A percentile compares a stretch with the other conserved stretches of the same genome.
Conservation (phyloP, 2,888 invertebrate genomes). For the Lasioglossum calceatum region DNA sequence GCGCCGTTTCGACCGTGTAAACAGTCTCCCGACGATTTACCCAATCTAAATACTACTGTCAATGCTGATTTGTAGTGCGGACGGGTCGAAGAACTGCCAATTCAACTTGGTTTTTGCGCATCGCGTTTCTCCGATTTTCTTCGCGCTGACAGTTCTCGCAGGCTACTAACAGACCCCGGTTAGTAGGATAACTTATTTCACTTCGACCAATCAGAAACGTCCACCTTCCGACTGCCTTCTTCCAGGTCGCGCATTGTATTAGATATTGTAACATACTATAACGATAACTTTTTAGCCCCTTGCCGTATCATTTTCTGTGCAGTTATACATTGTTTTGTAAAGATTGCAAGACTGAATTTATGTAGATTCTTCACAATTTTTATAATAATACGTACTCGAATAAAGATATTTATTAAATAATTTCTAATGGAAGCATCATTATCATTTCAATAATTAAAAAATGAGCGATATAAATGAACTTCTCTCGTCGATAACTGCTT, state of each 20-base stretch:
- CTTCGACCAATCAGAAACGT: neutral
- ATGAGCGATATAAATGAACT: too few relatives aligned
- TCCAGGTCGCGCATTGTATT: neutral
- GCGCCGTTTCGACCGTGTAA: neutral
- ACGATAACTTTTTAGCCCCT: too few relatives aligned
- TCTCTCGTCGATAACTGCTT: too few relatives aligned
- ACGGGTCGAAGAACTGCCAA: neutral
- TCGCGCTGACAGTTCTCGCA: neutral
- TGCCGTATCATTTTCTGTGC: too few relatives aligned
- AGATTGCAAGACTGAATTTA: too few relatives aligned
- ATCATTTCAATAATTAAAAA: too few relatives aligned
- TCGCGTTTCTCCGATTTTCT: neutral
- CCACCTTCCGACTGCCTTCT: neutral
- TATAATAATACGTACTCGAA: too few relatives aligned
- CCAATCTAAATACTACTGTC: neutral
- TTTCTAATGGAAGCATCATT: too few relatives aligned
- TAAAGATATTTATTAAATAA: too few relatives aligned
- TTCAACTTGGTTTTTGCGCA: neutral
- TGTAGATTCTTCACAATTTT: too few relatives aligned
- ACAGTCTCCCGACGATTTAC: neutral
- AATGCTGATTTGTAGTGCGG: neutral
- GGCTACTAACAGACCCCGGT: neutral
- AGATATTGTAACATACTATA: too few relatives aligned
- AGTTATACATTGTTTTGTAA: too few relatives aligned
- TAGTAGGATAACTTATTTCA: neutral